Conservation (phyloP, 2,888 invertebrate genomes). For the Apotomis betuletana region DNA sequence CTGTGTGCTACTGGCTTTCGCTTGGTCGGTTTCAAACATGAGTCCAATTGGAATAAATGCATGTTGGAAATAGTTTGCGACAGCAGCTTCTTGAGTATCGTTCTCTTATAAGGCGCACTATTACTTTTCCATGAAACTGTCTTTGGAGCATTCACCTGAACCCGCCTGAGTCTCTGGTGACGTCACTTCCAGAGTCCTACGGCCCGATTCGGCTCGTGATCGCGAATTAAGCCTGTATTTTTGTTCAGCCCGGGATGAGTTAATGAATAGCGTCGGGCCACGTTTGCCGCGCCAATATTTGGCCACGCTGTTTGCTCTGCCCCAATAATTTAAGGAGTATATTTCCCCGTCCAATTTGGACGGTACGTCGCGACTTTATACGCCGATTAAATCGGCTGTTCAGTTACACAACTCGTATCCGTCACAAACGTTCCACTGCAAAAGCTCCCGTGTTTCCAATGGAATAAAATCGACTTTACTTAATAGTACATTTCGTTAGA, state of each 20-base stretch:
- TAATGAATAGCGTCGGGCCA: slow-evolving; percentile 62
- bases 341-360: slow-evolving; percentile 63
- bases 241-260: slow-evolving; percentile 57
- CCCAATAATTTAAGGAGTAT: slow-evolving; percentile 71
- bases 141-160: not conserved
- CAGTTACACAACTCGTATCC: not conserved
- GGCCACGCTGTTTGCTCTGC: slow-evolving; percentile 58
- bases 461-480: not conserved
- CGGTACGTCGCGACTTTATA: slow-evolving; percentile 56
- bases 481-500: not conserved
- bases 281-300: slow-evolving; percentile 61
- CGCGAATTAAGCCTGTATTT: slow-evolving; percentile 59
- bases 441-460: not conserved
- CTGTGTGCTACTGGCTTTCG: no score
- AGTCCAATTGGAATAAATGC: no score
- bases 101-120: no score
- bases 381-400: slow-evolving; percentile 49
- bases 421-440: not conserved
- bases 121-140: no score
- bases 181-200: slow-evolving; percentile 27
- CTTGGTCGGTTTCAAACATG: no score
- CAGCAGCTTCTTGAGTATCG: no score
- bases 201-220: slow-evolving; percentile 45
- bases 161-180: slow-evolving; percentile 25
- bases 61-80: no score